A percentile compares a stretch with the other conserved stretches of the same genome.
Conservation (phyloP, 2,113 vertebrate species). For the Heliornis fulica region DNA sequence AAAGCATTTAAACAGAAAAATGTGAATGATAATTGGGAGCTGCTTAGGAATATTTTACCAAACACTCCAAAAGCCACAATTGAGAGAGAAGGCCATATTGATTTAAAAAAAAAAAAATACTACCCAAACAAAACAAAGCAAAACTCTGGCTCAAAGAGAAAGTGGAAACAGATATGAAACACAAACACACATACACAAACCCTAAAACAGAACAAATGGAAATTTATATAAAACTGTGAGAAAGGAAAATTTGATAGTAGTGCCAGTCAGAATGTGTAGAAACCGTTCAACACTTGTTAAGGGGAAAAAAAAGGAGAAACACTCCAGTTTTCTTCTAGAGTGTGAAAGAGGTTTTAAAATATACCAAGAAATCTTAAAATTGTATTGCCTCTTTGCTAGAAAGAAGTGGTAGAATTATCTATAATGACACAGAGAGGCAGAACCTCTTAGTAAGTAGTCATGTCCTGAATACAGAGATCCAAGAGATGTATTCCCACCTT, state of each 20-base stretch:
- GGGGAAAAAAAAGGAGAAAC: neutral
- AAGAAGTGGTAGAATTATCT: neutral
- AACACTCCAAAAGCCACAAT: conserved; percentile 5
- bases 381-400: neutral
- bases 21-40: conserved; percentile 49
- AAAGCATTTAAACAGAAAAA: conserved; percentile 47
- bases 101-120: neutral
- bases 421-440: neutral
- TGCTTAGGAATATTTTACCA: conserved; percentile 44
- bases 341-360: neutral
- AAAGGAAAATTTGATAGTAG: neutral
- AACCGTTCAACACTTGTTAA: neutral
- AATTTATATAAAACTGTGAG: neutral
- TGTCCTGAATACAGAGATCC: neutral
- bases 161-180: conserved; percentile 3
- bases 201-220: neutral
- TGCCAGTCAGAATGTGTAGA: neutral
- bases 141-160: neutral
- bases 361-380: neutral
- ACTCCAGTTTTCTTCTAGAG: neutral
- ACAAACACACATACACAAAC: neutral
- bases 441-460: neutral
- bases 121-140: conserved; percentile 3
- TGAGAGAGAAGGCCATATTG: neutral
- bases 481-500: neutral